Evolutionary conservation across 2,113 vertebrate genomes (phyloP), one percentile per base, ranked within the genome.

Genomic region (Callopanchax toddi): DNA sequence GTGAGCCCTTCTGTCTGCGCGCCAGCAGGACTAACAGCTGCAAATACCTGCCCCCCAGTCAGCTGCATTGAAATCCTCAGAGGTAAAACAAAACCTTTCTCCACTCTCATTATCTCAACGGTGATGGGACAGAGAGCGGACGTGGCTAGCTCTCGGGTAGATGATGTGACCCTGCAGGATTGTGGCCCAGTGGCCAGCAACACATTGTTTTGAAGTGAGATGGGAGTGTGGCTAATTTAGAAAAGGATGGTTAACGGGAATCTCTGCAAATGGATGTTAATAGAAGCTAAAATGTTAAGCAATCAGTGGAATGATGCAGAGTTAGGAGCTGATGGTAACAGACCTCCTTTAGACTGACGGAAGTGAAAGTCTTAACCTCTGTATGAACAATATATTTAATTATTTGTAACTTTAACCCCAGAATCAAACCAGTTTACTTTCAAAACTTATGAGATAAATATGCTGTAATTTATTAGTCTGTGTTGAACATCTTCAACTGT

Each of bases 31-130:
- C 54, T 54, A 36, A 91, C 92, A 93, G 92, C 92, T 92, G 90
- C 91, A 84, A 81, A 92, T 92, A 91, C 90, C 90, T 92, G 89
- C 78, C 64, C 57, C 44, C 18, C 65, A 62, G 66, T 87, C 84
- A 89, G 87, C 81, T 88, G 82, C 60, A 74, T 66, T 67, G 67
- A 60, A 87, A 80, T 60, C 69, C 82, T 74, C 77, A 20, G 86
- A 77, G 74, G 90, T 88, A 84, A 91, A 91, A 90, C 87, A 89
- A 89, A 89, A 91, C 86, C 84, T 85, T 83, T 82, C 83, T 76
- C 79, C 63, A 49, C 78, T 72, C 78, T 84, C 75, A 82, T 89
- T 86, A 90, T 86, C 78, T 78, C 66, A 46, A 20, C 39, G 42
- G 67, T 42, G 79, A 78, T 74, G 83, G 76, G 88, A 81, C 79